A percentile compares a stretch with the other conserved stretches of the same genome.
phyloP scores from a whole-genome alignment of 2,113 vertebrate genomes.

The Rafetus swinhoei region DNA sequence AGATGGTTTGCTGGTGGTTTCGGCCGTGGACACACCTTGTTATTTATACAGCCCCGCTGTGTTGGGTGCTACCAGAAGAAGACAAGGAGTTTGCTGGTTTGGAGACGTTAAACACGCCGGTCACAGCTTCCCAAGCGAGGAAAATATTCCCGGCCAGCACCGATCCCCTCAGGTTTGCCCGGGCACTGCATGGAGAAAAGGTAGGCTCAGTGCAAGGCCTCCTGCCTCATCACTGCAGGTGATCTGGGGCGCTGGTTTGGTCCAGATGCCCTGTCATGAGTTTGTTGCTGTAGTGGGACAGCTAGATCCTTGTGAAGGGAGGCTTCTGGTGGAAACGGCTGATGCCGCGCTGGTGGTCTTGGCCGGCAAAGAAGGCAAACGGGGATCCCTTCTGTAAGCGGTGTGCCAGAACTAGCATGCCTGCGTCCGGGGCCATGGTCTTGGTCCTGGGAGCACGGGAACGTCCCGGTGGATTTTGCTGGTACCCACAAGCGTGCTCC shows the following conservation, averaged over 20 bases:
- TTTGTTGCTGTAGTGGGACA: not conserved
- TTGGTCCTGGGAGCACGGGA: not conserved
- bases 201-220: fast-evolving
- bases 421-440: not conserved
- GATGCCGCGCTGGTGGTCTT: not conserved
- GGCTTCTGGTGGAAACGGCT: not conserved
- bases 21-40: not conserved
- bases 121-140: not conserved
- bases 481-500: not conserved
- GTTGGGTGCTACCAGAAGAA: not conserved
- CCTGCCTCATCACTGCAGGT: not conserved
- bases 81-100: not conserved
- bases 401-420: not conserved
- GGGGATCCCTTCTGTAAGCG: not conserved
- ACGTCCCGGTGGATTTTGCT: not conserved
- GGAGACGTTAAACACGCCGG: not conserved
- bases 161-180: fast-evolving
- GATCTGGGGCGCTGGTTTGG: fast-evolving
- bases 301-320: not conserved
- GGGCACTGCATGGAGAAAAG: fast-evolving
- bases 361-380: not conserved
- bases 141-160: too few species aligned
- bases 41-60: not conserved
- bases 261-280: not conserved
- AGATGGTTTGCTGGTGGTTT: not conserved